These are phyloP conservation scores for Electrona antarctica DNA, from an alignment of 2,113 vertebrate genomes.

Conservation along the genomic window DNA sequence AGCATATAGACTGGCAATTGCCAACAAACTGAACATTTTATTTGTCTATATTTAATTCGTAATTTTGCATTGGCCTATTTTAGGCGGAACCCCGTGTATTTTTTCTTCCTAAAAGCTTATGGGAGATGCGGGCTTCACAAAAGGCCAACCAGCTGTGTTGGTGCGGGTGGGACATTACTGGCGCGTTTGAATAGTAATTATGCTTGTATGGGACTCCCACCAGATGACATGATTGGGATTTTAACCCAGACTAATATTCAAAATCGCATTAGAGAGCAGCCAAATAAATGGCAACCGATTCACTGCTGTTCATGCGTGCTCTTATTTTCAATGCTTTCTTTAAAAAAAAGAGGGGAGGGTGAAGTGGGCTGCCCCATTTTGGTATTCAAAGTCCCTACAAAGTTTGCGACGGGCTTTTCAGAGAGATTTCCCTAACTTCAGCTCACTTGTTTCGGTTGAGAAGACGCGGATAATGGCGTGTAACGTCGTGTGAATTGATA, in stretches of 20 bases:
- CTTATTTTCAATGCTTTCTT: constrained; percentile 62
- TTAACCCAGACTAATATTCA: constrained; percentile 84
- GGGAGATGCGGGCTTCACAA: constrained; percentile 67
- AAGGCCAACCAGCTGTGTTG: constrained; percentile 85
- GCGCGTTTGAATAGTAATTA: constrained; percentile 89
- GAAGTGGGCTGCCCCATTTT: constrained; percentile 76
- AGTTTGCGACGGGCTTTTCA: constrained; percentile 79
- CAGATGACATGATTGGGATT: constrained; percentile 92
- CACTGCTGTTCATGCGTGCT: constrained; percentile 77
- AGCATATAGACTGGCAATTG: too few relatives aligned
- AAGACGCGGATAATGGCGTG: constrained; percentile 91
- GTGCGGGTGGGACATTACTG: constrained; percentile 95
- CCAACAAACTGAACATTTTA: constrained; percentile 26
- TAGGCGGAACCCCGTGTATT: constrained; percentile 24
- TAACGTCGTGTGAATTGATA: constrained; percentile 94
- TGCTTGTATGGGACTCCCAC: constrained; percentile 94
- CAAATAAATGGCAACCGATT: constrained; percentile 76
- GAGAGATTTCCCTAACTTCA: constrained; percentile 83
- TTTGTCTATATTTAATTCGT: constrained; percentile 20
- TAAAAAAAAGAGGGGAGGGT: not conserved
- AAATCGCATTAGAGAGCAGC: constrained; percentile 80
- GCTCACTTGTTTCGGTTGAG: constrained; percentile 92
- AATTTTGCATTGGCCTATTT: not conserved
- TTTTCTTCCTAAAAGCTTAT: constrained; percentile 33
- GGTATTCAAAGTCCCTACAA: constrained; percentile 88